Conservation (phyloP, 92 coral and sea anemone genomes). For the Diadumene lineata region DNA sequence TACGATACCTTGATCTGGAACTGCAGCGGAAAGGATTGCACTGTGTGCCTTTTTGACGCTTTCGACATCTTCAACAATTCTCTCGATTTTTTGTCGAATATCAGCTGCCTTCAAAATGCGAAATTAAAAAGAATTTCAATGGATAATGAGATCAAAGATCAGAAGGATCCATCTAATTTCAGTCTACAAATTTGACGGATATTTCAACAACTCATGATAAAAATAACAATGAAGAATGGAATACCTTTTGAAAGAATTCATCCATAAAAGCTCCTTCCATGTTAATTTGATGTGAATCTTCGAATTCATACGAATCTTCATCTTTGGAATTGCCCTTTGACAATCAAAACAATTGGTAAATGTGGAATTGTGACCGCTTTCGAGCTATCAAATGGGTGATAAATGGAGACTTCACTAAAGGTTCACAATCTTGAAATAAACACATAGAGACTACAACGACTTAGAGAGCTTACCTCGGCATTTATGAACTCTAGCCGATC, state of each 20-base stretch:
- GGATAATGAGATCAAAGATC: neutral
- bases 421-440: neutral
- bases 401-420: conserved; percentile 3
- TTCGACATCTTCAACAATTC: conserved; percentile 83
- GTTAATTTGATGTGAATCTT: conserved; percentile 37
- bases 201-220: neutral
- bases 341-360: conserved; percentile 1
- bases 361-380: neutral
- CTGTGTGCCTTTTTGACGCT: conserved; percentile 93
- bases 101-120: conserved; percentile 64
- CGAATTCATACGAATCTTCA: conserved; percentile 56
- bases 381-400: neutral
- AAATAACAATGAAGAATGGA: neutral
- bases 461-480: conserved; percentile 23
- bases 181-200: neutral
- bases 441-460: neutral
- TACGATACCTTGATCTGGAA: conserved; percentile 84
- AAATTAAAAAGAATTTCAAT: neutral
- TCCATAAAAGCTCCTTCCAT: conserved; percentile 73
- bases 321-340: conserved; percentile 39
- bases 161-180: no score
- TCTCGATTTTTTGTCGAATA: conserved; percentile 79
- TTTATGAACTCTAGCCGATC: conserved; percentile 53
- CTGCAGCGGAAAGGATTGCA: conserved; percentile 83
- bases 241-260: conserved; percentile 67